Conservation (phyloP, 1,140 invertebrate genomes). For the Neodiprion pinetum region DNA sequence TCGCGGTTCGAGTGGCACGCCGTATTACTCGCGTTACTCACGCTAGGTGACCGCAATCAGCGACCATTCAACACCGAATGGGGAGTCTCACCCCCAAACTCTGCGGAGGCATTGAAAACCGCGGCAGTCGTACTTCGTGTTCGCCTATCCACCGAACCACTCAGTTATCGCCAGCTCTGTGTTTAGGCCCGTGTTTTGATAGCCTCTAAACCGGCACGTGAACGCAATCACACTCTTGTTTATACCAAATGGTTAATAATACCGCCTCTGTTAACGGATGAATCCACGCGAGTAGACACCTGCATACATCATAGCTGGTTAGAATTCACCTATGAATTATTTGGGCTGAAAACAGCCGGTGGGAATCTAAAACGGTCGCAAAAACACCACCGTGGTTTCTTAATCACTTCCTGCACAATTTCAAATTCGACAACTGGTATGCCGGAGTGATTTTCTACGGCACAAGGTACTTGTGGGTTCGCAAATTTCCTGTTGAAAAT, state of each 20-base stretch:
- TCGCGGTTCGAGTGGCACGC: too few species aligned
- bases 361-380: too few species aligned
- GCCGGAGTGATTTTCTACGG: too few species aligned
- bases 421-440: too few species aligned
- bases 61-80: constrained; percentile 49
- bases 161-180: neutral
- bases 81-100: constrained; percentile 44
- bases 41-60: constrained; percentile 61
- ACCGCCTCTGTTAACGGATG: too few species aligned
- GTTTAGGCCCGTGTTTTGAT: neutral
- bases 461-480: too few species aligned
- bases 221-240: constrained; percentile 59
- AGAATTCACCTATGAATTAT: too few species aligned
- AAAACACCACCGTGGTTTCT: too few species aligned
- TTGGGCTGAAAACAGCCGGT: too few species aligned
- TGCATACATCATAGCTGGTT: too few species aligned
- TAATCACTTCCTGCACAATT: too few species aligned
- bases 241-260: constrained; percentile 28
- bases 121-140: constrained; percentile 29
- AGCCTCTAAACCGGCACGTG: constrained; percentile 50
- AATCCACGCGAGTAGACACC: too few species aligned
- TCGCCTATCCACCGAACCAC: constrained; percentile 15
- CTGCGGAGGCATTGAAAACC: constrained; percentile 34
- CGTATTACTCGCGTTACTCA: constrained; percentile 49
- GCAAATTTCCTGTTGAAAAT: constrained; percentile 42